Percentiles rank a stretch among this genome's conserved stretches.
phyloP scores from a whole-genome alignment of 2,797 vertebrate species.

The Propithecus deckenii region DNA sequence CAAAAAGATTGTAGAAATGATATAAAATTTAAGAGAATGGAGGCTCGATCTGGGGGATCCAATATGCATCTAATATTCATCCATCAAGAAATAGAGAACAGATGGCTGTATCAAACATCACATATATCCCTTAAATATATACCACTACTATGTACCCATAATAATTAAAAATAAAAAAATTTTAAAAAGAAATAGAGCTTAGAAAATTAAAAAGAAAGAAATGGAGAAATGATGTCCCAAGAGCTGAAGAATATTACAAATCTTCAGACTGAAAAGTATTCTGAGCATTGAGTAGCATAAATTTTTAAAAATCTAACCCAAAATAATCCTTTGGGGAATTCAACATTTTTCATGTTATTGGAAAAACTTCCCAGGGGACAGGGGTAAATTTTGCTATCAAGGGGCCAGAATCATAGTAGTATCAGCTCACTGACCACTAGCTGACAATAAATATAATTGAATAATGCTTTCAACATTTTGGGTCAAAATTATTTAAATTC shows the following conservation, averaged over 20 bases:
- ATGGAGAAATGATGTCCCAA: neutral
- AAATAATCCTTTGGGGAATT: neutral
- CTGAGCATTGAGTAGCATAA: neutral
- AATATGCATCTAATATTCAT: neutral
- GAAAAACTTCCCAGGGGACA: neutral
- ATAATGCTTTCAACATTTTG: neutral
- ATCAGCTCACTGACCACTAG: neutral
- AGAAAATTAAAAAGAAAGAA: neutral
- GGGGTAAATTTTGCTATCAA: neutral
- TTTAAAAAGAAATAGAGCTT: neutral
- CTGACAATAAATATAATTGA: neutral
- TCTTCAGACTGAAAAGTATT: neutral
- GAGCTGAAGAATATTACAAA: neutral
- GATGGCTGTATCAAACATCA: neutral
- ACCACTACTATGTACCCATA: neutral
- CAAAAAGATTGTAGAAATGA: neutral
- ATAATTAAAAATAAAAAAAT: neutral
- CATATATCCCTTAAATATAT: neutral
- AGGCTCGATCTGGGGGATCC: neutral
- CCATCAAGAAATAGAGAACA: neutral
- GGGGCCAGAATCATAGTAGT: neutral
- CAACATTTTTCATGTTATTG: neutral
- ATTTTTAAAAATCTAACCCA: neutral
- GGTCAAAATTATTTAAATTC: neutral
- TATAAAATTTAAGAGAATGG: neutral